Base-by-base conservation (phyloP, 2,888 invertebrate species). In the Drosophila paranaensis region DNA sequence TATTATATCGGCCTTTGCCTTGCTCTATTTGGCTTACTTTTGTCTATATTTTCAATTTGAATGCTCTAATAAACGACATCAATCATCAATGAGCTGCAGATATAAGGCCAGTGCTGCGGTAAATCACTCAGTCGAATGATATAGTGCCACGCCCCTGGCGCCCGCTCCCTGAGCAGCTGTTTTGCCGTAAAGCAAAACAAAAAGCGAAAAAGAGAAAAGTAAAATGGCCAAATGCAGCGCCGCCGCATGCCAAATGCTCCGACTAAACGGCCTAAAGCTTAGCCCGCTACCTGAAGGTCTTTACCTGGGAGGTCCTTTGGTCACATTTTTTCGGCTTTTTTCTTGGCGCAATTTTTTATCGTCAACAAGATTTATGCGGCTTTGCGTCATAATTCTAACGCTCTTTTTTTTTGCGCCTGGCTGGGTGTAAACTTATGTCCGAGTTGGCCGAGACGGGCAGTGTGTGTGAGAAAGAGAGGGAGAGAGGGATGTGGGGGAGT, bases 301-400 rank as follows among this genome's bases (percentile, higher is more conserved):
- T 48, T 42, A 20, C 35, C 6, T 27, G n/a, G 27, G 20, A 53
- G 65, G 46, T 55, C 53, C 62, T 65, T 66, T 56, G 66, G 66
- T 48, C 48, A 54, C 35, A 35, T 60, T 48, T 61, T 20, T 27
- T 13, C 9, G 20, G n/a, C 3, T 51, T 53, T 37, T 58, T 60
- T 50, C 42, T 37, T 55, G 39, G 56, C 67, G 71, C 67, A 56
- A 79, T 87, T 83, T 84, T 87, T 84, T 87, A 84, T 81, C 75
- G 82, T 84, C 84, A 77, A 78, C 66, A 81, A 81, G 87, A 84
- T 84, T 84, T 84, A 84, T 84, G 87, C 75, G 75, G 73, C 77
- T 77, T 81, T 77, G 65, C 74, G 81, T 73, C 87, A 87, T 83
- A 83, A 83, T 83, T 83, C 87, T 75, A 72, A 75, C 74, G 74